phyloP scores from a whole-genome alignment of 1,140 invertebrate species.

The Agrilus planipennis region DNA sequence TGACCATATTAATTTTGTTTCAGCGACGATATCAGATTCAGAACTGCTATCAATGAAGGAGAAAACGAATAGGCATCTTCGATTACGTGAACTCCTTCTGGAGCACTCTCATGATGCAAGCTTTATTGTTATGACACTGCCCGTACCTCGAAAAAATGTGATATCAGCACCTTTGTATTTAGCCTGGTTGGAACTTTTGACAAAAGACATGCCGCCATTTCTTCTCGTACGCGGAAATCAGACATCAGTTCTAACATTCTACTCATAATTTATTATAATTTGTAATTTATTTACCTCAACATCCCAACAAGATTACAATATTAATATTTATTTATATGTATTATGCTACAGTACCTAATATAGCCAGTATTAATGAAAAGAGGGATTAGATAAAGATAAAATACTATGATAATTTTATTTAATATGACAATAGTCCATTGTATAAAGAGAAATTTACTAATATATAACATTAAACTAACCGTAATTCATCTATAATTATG shows the following conservation, averaged over 20 bases:
- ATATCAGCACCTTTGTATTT: slow-evolving; percentile 84
- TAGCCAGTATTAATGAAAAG: no score
- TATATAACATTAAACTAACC: no score
- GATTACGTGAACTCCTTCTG: slow-evolving; percentile 74
- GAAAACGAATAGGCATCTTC: slow-evolving; percentile 83
- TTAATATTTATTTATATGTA: no score
- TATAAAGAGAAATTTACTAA: no score
- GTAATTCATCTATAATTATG: no score
- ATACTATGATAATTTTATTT: no score
- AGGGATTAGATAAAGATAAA: no score
- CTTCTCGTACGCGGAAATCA: slow-evolving; percentile 91
- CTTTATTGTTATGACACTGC: slow-evolving; percentile 87
- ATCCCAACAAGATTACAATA: no score
- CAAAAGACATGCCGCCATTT: slow-evolving; percentile 77
- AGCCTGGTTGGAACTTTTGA: slow-evolving; percentile 89
- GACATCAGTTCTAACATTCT: slow-evolving; percentile 91
- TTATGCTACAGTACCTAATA: no score
- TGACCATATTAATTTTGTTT: slow-evolving; percentile 16
- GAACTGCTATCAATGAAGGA: slow-evolving; percentile 76
- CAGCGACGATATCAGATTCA: slow-evolving; percentile 63
- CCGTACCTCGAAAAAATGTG: slow-evolving; percentile 81
- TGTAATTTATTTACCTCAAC: no score
- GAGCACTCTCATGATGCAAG: slow-evolving; percentile 76
- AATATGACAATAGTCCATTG: no score
- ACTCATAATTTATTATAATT: slow-evolving; percentile 64